Evolutionary conservation across 2,888 invertebrate genomes (phyloP).

Genomic region (Phyllotreta cruciferae): DNA sequence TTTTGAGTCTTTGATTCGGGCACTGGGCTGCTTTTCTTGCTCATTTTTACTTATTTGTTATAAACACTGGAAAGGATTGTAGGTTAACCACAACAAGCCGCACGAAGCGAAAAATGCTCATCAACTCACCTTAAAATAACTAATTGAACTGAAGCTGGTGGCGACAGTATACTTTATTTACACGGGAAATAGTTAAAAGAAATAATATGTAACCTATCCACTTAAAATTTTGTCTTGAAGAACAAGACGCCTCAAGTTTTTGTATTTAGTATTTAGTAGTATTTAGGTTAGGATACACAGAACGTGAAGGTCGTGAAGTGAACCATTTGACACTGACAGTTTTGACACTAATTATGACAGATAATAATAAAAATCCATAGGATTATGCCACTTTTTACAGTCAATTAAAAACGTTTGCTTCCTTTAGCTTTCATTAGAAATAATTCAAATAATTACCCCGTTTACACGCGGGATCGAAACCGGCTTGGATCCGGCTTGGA

Average conservation of each 20-base stretch:
- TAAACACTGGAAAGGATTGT: too few species aligned
- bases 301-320: neutral
- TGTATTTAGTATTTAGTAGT: too few species aligned
- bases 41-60: slow-evolving; percentile 36
- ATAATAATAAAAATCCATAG: too few species aligned
- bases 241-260: slow-evolving; percentile 20
- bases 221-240: slow-evolving; percentile 1
- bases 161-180: too few species aligned
- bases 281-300: neutral
- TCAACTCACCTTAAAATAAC: slow-evolving; percentile 1
- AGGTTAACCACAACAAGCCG: slow-evolving; percentile 24
- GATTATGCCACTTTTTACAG: too few species aligned
- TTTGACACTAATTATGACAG: too few species aligned
- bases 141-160: neutral
- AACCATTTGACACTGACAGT: neutral
- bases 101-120: neutral
- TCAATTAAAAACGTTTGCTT: too few species aligned
- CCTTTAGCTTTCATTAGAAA: too few species aligned
- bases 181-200: too few species aligned
- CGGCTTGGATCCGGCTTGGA: too few species aligned
- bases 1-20: slow-evolving; percentile 46
- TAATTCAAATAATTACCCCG: too few species aligned
- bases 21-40: slow-evolving; percentile 48
- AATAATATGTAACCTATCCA: neutral
- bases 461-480: too few species aligned